Conservation (phyloP, 2,888 invertebrate species). For the Pachliopta kotzebuea region DNA sequence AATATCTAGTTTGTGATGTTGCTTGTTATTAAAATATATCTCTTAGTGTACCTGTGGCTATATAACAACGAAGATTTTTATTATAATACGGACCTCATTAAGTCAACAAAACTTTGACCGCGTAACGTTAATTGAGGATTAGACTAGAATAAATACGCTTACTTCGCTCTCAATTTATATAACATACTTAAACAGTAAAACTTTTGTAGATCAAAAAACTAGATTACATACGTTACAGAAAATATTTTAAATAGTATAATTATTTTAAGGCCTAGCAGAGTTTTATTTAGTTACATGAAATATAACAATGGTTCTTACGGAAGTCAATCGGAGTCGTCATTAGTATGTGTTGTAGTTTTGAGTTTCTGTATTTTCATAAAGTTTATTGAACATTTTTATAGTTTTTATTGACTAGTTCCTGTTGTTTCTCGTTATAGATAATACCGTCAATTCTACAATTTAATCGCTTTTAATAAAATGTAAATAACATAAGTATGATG, state of each 20-base stretch:
- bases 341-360: too few relatives aligned
- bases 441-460: not conserved
- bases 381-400: not conserved
- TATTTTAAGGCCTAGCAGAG: not conserved
- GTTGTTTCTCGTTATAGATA: not conserved
- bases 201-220: too few relatives aligned
- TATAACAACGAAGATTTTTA: conserved; percentile 4
- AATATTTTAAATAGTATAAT: not conserved
- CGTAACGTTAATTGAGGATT: conserved; percentile 11
- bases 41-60: not conserved
- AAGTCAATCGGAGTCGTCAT: not conserved
- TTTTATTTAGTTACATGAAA: not conserved
- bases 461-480: not conserved
- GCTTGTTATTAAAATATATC: not conserved
- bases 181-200: not conserved
- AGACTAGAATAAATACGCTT: conserved; percentile 20
- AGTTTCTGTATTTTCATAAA: too few relatives aligned
- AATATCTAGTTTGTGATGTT: not conserved
- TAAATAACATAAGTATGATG: too few relatives aligned
- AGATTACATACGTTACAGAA: too few relatives aligned
- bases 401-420: not conserved
- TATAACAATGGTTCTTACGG: not conserved
- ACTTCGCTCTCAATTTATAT: conserved; percentile 7
- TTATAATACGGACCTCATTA: conserved; percentile 22
- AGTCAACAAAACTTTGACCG: conserved; percentile 16